Evolutionary conservation across 2,113 vertebrate species (phyloP).

Genomic region (Procavia capensis): DNA sequence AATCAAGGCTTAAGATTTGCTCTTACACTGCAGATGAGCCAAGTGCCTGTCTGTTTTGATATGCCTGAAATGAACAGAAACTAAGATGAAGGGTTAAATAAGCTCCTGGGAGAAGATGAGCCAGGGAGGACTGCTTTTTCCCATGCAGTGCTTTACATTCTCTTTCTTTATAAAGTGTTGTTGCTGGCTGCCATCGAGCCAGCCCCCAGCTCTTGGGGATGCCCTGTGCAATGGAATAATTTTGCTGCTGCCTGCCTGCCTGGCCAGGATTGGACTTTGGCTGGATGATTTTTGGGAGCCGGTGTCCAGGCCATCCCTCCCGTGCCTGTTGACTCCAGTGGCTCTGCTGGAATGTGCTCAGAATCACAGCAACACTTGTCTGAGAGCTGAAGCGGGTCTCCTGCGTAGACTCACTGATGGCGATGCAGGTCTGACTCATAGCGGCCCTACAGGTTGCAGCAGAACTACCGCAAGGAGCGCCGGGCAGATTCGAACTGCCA

Average conservation of each 20-base stretch:
- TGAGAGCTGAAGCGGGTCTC: neutral
- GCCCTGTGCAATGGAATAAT: neutral
- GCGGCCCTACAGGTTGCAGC: no score
- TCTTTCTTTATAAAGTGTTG: neutral
- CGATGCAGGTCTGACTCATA: no score
- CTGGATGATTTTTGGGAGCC: neutral
- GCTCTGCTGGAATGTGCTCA: neutral
- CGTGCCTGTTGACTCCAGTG: neutral
- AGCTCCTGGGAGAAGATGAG: neutral
- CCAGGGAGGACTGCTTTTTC: neutral
- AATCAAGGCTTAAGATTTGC: constrained; percentile 1
- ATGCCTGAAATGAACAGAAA: constrained; percentile 24
- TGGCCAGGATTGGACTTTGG: neutral
- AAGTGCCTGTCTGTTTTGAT: neutral
- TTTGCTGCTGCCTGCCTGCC: neutral
- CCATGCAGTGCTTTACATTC: constrained; percentile 51
- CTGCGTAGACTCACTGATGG: neutral
- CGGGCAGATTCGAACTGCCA: no score
- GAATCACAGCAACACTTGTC: neutral
- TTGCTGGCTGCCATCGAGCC: neutral
- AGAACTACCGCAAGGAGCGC: no score
- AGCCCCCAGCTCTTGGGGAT: neutral
- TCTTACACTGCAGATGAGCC: neutral
- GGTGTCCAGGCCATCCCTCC: neutral
- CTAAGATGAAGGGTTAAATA: neutral